Percentiles rank a stretch among this genome's conserved stretches.
These are phyloP conservation scores for Rhyacophila evoluta DNA, from an alignment of 2,888 invertebrate genomes.

Conservation along the genomic window DNA sequence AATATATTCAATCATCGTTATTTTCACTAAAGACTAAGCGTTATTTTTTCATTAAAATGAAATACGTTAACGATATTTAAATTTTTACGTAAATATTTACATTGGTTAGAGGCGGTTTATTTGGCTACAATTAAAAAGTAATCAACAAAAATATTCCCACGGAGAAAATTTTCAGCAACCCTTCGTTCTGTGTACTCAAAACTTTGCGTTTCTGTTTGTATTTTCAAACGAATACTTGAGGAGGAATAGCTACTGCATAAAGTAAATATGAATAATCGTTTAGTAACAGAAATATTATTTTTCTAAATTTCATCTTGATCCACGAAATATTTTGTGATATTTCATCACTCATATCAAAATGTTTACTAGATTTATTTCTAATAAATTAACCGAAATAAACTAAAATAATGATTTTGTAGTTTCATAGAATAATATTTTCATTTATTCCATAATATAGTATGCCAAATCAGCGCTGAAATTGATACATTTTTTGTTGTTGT, in stretches of 20 bases:
- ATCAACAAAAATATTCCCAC: constrained; percentile 28
- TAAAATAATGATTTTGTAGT: no score
- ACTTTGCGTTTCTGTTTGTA: constrained; percentile 11
- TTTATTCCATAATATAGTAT: no score
- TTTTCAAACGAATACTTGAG: constrained; percentile 11
- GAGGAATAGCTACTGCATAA: constrained; percentile 5
- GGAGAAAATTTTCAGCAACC: constrained; percentile 6
- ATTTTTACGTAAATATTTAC: constrained; percentile 20
- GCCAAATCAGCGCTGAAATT: no score
- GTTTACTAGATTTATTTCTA: no score
- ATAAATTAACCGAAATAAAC: no score
- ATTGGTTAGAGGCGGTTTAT: background rate
- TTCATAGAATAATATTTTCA: no score
- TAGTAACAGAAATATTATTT: background rate
- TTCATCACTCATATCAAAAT: no score
- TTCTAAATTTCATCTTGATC: background rate
- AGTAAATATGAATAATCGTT: constrained; percentile 10
- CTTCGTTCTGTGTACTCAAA: constrained; percentile 23
- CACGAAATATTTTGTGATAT: no score
- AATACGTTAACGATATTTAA: background rate
- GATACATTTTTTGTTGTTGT: no score
- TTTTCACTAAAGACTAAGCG: background rate
- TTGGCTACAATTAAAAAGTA: constrained; percentile 33
- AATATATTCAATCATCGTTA: no score
- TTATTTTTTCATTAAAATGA: background rate